Evolutionary conservation across 2,797 vertebrate genomes (phyloP), one percentile per base, ranked within the genome.

Genomic region (Carcharodon carcharias): DNA sequence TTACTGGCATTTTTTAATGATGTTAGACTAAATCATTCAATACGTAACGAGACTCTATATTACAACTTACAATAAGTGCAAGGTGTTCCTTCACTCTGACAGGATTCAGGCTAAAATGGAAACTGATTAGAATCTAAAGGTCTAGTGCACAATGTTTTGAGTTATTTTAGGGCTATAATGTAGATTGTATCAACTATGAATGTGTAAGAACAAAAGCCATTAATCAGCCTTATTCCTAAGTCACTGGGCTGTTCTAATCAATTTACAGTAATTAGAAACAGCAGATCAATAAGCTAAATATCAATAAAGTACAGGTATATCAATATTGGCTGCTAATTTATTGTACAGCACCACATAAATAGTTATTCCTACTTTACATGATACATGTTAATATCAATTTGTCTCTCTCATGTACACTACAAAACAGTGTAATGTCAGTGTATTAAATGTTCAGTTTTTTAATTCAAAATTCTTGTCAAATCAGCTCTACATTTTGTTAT

Each of bases 251-350:
- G 69, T 95, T 95, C 94, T 45, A 95, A 95, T 95, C 94, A 95
- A 95, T 95, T 95, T 95, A 95, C 94, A 95, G 94, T 95, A 95
- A 95, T 95, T 95, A 95, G 94, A 95, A 95, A 95, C 94, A 95
- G 94, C 94, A 58, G 94, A 95, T 95, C 94, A 95, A 95, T 95
- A 77, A 31, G 94, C 94, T 95, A 95, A 95, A 95, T 95, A 95
- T 95, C 67, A 77, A 95, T 95, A 95, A 73, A 50, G 69, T 77
- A 77, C 94, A 95, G 94, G 94, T 95, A 95, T 95, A 95, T 95
- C 94, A 58, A 95, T 95, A 95, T 77, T 77, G 69, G 69, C 94
- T 73, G 94, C 69, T 95, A 95, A 95, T 95, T 95, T 95, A 95
- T 95, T 95, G 69, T 54, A 77, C 69, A 56, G 40, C 28, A 56